Evolutionary conservation across 1,140 invertebrate genomes (phyloP), one percentile per base, ranked within the genome.

Genomic region (Chionoecetes opilio): DNA sequence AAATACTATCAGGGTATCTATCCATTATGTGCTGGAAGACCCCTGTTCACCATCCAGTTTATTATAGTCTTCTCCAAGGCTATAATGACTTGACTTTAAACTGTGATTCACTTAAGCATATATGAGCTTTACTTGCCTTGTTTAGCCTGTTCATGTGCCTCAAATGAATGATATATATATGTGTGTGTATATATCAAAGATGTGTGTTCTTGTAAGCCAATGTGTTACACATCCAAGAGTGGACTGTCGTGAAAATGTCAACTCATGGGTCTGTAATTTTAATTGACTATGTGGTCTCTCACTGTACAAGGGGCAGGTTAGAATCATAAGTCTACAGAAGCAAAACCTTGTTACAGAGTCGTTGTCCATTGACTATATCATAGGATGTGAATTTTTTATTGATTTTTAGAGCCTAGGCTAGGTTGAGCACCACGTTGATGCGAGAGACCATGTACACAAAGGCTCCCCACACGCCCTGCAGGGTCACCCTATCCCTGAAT

Each of bases 81-180:
- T 91, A 91, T 91, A 94, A 94, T 94, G 88, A 94, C 93, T 89
- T 82, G 63, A 94, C 93, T 94, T 91, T 82, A 94, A 94, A 91
- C 93, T 94, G 93, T 94, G 93, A 94, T 94, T 94, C 93, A 94
- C 88, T 94, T 93, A 94, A 94, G 93, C 93, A 94, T 94, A 94
- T 94, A 94, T 94, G 93, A 94, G 93, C 93, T 94, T 94, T 94
- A 94, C 93, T 89, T 94, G 93, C 93, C 93, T 94, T 94, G 93
- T 94, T 94, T 94, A 94, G 93, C 93, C 93, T 94, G 93, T 94
- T 94, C 93, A 94, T 94, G 93, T 94, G 93, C 93, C 93, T 94
- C 93, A 94, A 82, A 94, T 91, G 89, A 94, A 94, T 35, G 11
- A 53, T 53, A 53, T 53, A 53, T 91, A 91, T 91, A 91, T 91